A percentile compares a stretch with the other conserved stretches of the same genome.
Evolutionary conservation across 2,113 vertebrate species (phyloP).

Genomic region (Oryzias curvinotus): DNA sequence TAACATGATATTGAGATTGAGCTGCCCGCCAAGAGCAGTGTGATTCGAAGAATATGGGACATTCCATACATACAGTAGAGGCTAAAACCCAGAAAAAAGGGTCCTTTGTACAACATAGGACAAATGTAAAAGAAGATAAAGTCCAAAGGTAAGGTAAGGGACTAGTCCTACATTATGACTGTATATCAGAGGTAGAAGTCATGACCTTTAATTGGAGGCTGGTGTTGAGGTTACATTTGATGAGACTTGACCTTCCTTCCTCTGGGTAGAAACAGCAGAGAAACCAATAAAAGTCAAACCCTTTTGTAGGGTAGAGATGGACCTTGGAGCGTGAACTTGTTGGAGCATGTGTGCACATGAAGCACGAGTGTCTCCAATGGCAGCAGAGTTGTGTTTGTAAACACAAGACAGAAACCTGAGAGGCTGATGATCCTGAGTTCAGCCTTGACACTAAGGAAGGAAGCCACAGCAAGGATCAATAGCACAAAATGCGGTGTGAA

Average conservation of each 20-base stretch:
- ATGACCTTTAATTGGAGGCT: slow-evolving; percentile 57
- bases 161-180: slow-evolving; percentile 68
- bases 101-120: slow-evolving; percentile 57
- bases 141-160: slow-evolving; percentile 36
- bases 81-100: slow-evolving; percentile 31
- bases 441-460: slow-evolving; percentile 61
- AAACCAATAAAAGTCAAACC: slow-evolving; percentile 59
- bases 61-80: slow-evolving; percentile 39
- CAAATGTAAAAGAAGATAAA: slow-evolving; percentile 48
- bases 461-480: slow-evolving; percentile 67
- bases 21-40: slow-evolving; percentile 57
- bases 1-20: slow-evolving; percentile 75
- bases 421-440: slow-evolving; percentile 52
- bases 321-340: neutral
- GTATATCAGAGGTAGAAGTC: slow-evolving; percentile 64
- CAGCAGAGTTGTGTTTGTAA: slow-evolving; percentile 65
- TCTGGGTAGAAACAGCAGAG: slow-evolving; percentile 31
- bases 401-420: slow-evolving; percentile 66
- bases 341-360: slow-evolving; percentile 1
- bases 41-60: slow-evolving; percentile 61
- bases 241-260: slow-evolving; percentile 53
- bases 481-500: slow-evolving; percentile 49
- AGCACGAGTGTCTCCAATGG: slow-evolving; percentile 31
- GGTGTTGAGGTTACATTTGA: slow-evolving; percentile 60
- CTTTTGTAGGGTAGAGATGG: slow-evolving; percentile 26